A percentile compares a stretch with the other conserved stretches of the same genome.
These are phyloP conservation scores for Drosophila nannoptera DNA, from an alignment of 1,140 invertebrate genomes.

Conservation along the genomic window DNA sequence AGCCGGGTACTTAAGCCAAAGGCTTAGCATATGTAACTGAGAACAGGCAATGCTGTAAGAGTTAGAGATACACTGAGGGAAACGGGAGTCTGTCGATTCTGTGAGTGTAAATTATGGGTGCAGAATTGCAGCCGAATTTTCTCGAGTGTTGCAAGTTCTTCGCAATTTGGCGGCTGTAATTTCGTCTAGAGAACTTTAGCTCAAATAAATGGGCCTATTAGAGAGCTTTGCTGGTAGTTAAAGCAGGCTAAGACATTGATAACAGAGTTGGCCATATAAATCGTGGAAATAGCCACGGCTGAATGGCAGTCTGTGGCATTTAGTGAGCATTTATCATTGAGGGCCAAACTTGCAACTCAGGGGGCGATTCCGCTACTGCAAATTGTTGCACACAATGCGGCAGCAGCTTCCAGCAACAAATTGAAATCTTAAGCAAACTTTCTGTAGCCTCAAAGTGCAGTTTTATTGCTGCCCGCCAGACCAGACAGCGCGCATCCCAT, in stretches of 20 bases:
- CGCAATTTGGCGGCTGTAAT: conserved; percentile 15
- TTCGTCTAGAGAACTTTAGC: conserved; percentile 1
- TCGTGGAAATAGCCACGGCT: conserved; percentile 45
- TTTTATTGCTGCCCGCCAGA: conserved; percentile 57
- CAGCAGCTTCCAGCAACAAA: conserved; percentile 49
- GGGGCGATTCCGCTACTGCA: conserved; percentile 58
- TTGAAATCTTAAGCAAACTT: conserved; percentile 76
- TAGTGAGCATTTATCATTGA: conserved; percentile 71
- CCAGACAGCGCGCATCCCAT: conserved; percentile 30
- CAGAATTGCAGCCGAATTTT: neutral
- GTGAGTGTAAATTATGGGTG: neutral
- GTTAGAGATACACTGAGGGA: neutral
- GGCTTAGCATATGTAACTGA: conserved; percentile 17
- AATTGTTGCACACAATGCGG: conserved; percentile 63
- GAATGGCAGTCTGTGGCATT: conserved; percentile 48
- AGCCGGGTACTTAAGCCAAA: neutral
- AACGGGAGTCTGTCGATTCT: neutral
- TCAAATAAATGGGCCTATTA: conserved; percentile 46
- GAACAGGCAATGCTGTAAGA: neutral
- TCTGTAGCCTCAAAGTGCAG: conserved; percentile 67
- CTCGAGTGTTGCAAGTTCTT: neutral
- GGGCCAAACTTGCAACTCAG: conserved; percentile 44
- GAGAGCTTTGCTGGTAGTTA: conserved; percentile 7
- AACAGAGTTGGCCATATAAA: conserved; percentile 58
- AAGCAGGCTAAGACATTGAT: conserved; percentile 50